Evolutionary conservation across 2,888 invertebrate genomes (phyloP), one percentile per base, ranked within the genome.

Genomic region (Drosophila nigritarsus): DNA sequence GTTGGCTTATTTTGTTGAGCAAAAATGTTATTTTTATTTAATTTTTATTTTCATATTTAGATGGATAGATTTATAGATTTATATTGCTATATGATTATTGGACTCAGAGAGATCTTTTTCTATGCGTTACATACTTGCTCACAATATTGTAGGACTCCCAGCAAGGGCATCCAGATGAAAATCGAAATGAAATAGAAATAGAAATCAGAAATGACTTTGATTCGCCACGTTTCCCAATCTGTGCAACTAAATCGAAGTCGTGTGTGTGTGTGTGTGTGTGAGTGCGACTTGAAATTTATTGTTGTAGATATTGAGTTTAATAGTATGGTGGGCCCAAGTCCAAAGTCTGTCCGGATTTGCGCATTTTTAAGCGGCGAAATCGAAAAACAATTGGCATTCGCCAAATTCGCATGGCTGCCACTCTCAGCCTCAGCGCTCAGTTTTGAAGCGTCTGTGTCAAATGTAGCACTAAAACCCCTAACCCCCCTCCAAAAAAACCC

Each of bases 291-390:
- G 75, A 75, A 90, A 91, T 91, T 91, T 90, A 90, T 91, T 78
- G 91, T 79, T 84, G 76, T 77, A 84, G 91, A 91, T 91, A 91
- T 90, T 91, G 90, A 89, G 87, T 89, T 91, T 91, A 91, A 90
- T 90, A 79, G 89, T 78, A 58, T 78, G 54, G 75, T 63, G 75
- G 60, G 59, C 59, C 60, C 71, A 75, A 71, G 78, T 73, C 70
- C 72, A 51, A 55, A 54, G 61, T 59, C 49, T 59, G 55, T 65
- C 63, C 80, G 69, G 83, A 72, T 88, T 78, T 87, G 70, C 74
- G 74, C 77, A 83, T 80, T 85, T 83, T 86, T 80, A 83, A 86
- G 79, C 90, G 75, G 59, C 81, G 78, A 82, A 90, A 91, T 87
- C 90, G 78, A 82, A 87, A 91, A 91, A 91, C 91, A 91, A 90